Percentiles rank a stretch among this genome's conserved stretches.
phyloP scores from a whole-genome alignment of 2,888 invertebrate species.

The Cataglyphis rosenhaueri region DNA sequence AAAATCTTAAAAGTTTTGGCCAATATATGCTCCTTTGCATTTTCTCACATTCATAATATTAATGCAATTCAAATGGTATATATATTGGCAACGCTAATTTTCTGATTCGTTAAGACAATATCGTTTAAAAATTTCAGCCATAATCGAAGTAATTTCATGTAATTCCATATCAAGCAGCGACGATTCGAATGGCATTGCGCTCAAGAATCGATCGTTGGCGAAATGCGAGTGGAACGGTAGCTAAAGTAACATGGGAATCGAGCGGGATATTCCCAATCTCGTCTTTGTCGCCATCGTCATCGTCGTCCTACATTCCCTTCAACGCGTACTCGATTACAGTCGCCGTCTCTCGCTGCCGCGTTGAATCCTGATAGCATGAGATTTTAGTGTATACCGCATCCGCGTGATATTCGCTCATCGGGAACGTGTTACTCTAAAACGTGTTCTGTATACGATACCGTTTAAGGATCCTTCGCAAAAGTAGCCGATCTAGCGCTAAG shows the following conservation, averaged over 20 bases:
- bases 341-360: conserved; percentile 59
- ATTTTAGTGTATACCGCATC: conserved; percentile 72
- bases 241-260: conserved; percentile 47
- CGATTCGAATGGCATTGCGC: conserved; percentile 16
- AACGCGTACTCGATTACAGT: conserved; percentile 75
- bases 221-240: conserved; percentile 22
- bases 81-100: background rate
- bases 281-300: conserved; percentile 52
- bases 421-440: conserved; percentile 70
- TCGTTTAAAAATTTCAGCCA: conserved; percentile 7
- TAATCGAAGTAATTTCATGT: conserved; percentile 44
- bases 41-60: background rate
- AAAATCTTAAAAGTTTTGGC: background rate
- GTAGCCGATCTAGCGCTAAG: conserved; percentile 35
- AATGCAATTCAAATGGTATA: background rate
- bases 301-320: conserved; percentile 64
- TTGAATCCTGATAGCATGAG: conserved; percentile 76
- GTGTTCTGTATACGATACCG: conserved; percentile 71
- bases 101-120: conserved; percentile 19
- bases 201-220: conserved; percentile 28
- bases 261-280: conserved; percentile 57
- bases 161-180: conserved; percentile 53
- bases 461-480: conserved; percentile 38
- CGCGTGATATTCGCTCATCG: conserved; percentile 64
- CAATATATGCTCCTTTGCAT: background rate